A percentile compares a stretch with the other conserved stretches of the same genome.
Evolutionary conservation across 2,113 vertebrate species (phyloP).

Genomic region (Apistogramma diplotaenia): DNA sequence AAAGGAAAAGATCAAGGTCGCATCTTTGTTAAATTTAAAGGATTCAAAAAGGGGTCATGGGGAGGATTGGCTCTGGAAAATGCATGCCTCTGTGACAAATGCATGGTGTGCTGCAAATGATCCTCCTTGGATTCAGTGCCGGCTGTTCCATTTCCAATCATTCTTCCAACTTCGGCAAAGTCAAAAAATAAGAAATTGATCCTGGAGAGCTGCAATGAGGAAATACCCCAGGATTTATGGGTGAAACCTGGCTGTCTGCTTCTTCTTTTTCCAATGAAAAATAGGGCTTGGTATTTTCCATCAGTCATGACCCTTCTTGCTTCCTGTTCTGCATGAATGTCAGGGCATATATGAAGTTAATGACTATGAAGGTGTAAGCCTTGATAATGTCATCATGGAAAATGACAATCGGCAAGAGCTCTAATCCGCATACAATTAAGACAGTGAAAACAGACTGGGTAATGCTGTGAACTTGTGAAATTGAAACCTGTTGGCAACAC

Average conservation of each 20-base stretch:
- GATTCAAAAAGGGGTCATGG: background rate
- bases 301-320: slow-evolving; percentile 33
- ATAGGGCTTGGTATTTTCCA: slow-evolving; percentile 19
- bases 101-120: background rate
- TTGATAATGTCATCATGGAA: slow-evolving; percentile 1
- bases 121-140: slow-evolving; percentile 7
- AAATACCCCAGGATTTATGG: slow-evolving; percentile 41
- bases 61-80: slow-evolving; percentile 12
- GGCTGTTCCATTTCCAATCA: slow-evolving; percentile 39
- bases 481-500: background rate
- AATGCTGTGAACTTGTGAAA: background rate
- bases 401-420: background rate
- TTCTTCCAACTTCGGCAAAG: slow-evolving; percentile 40
- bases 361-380: background rate
- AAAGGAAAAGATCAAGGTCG: slow-evolving; percentile 37
- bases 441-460: background rate
- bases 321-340: slow-evolving; percentile 18
- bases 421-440: background rate
- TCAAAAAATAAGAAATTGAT: slow-evolving; percentile 46
- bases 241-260: background rate
- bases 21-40: background rate
- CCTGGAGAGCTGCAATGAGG: slow-evolving; percentile 10
- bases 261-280: background rate
- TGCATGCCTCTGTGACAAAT: slow-evolving; percentile 33
- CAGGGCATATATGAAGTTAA: slow-evolving; percentile 27